Evolutionary conservation across 2,888 invertebrate genomes (phyloP).

Genomic region (Rhimphoctona megacephalus): DNA sequence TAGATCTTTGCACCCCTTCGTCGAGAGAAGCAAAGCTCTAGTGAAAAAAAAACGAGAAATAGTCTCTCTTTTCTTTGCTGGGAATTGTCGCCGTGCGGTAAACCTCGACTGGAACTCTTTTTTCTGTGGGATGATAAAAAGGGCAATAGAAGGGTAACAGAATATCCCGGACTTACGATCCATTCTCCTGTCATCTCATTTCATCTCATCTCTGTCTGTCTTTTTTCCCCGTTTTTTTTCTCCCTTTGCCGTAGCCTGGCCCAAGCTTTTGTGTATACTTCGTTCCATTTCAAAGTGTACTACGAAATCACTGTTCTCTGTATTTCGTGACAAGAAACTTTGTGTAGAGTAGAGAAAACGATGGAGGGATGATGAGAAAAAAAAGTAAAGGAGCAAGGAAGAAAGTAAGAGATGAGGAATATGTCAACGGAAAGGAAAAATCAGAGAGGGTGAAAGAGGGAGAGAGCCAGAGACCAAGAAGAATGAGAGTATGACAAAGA

Average conservation of each 20-base stretch:
- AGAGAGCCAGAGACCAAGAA: background rate
- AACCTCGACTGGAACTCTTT: constrained; percentile 53
- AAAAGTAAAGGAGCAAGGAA: background rate
- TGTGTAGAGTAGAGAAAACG: background rate
- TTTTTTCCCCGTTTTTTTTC: constrained; percentile 4
- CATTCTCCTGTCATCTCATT: constrained; percentile 2
- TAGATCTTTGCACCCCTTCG: background rate
- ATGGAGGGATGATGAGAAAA: background rate
- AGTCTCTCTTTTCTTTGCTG: constrained; percentile 27
- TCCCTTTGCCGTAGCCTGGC: background rate
- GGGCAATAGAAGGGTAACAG: constrained; percentile 39
- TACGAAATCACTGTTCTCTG: constrained; percentile 38
- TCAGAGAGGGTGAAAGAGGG: background rate
- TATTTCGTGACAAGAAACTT: constrained; percentile 38
- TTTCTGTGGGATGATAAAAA: constrained; percentile 22
- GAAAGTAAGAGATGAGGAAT: background rate
- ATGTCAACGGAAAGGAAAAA: background rate
- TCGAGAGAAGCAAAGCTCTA: background rate
- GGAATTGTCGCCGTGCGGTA: constrained; percentile 57
- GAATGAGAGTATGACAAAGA: background rate
- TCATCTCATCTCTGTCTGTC: background rate
- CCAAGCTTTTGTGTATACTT: constrained; percentile 8
- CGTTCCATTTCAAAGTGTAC: constrained; percentile 11
- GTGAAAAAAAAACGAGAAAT: constrained; percentile 1
- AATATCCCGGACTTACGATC: constrained; percentile 29